Evolutionary conservation across 1,140 invertebrate species (phyloP).

Genomic region (Chymomyza costata): DNA sequence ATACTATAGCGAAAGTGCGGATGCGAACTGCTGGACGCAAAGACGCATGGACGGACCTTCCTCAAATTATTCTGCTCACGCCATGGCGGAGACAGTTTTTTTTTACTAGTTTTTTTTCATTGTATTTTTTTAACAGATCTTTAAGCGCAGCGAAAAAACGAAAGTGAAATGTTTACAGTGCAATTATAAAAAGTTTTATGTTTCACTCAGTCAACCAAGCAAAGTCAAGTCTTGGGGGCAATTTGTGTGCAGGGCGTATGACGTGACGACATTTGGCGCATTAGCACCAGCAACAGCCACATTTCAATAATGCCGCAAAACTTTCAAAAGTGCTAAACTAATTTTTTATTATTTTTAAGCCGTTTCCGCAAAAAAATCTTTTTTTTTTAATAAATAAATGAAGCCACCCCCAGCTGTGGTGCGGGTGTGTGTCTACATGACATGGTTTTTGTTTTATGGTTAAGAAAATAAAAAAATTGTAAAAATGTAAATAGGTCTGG

Average conservation of each 20-base stretch:
- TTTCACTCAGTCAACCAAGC: constrained; percentile 51
- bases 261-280: constrained; percentile 11
- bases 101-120: too few relatives aligned
- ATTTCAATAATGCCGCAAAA: constrained; percentile 10
- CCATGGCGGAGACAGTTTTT: constrained; percentile 50
- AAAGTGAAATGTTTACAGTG: constrained; percentile 70
- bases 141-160: constrained; percentile 47
- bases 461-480: too few relatives aligned
- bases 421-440: too few relatives aligned
- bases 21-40: constrained; percentile 10
- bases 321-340: constrained; percentile 69
- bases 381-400: constrained; percentile 1
- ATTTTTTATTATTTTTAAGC: constrained; percentile 42
- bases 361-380: constrained; percentile 5
- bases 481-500: too few relatives aligned
- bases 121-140: constrained; percentile 51
- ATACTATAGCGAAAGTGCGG: constrained; percentile 61
- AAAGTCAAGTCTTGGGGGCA: constrained; percentile 20
- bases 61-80: constrained; percentile 72
- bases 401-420: constrained; percentile 38
- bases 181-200: constrained; percentile 72
- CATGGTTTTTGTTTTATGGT: too few relatives aligned
- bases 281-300: neutral
- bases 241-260: constrained; percentile 64
- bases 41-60: too few relatives aligned